Evolutionary conservation across 1,140 invertebrate species (phyloP).

Genomic region (Araneus ventricosus): DNA sequence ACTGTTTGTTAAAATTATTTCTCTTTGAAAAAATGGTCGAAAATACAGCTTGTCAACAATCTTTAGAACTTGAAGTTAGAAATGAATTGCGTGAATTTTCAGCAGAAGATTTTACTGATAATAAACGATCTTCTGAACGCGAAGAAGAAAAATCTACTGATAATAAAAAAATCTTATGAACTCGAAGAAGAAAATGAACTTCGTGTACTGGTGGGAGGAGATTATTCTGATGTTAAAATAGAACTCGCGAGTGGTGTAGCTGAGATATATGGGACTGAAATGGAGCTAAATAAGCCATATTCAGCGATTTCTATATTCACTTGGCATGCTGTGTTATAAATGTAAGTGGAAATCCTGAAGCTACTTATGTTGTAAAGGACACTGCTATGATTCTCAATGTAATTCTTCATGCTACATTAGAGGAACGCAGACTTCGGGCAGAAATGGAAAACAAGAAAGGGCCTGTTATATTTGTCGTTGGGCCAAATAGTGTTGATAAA

Average conservation of each 20-base stretch:
- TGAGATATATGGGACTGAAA: slow-evolving; percentile 97
- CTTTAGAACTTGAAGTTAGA: too few species aligned
- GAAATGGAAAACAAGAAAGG: slow-evolving; percentile 84
- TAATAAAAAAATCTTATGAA: too few species aligned
- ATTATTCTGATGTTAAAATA: slow-evolving; percentile 77
- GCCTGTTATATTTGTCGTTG: slow-evolving; percentile 83
- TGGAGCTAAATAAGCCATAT: slow-evolving; percentile 91
- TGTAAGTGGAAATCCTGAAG: slow-evolving; percentile 90
- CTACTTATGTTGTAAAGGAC: slow-evolving; percentile 94
- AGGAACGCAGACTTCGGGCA: slow-evolving; percentile 89
- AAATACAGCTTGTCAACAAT: not conserved
- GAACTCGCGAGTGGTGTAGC: slow-evolving; percentile 92
- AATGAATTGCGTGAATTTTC: too few species aligned
- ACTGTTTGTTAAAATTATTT: too few species aligned
- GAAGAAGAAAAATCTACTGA: too few species aligned
- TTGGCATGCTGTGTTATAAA: slow-evolving; percentile 94
- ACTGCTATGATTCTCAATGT: slow-evolving; percentile 91
- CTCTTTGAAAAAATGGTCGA: not conserved
- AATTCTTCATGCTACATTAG: slow-evolving; percentile 95
- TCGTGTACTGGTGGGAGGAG: slow-evolving; percentile 94
- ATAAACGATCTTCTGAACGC: slow-evolving; percentile 82
- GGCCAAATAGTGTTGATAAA: slow-evolving; percentile 97
- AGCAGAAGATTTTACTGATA: too few species aligned
- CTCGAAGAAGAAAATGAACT: slow-evolving; percentile 95
- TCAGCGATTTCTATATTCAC: slow-evolving; percentile 92